Conservation (phyloP, 2,888 invertebrate genomes). For the Ceratothoa steindachneri region DNA sequence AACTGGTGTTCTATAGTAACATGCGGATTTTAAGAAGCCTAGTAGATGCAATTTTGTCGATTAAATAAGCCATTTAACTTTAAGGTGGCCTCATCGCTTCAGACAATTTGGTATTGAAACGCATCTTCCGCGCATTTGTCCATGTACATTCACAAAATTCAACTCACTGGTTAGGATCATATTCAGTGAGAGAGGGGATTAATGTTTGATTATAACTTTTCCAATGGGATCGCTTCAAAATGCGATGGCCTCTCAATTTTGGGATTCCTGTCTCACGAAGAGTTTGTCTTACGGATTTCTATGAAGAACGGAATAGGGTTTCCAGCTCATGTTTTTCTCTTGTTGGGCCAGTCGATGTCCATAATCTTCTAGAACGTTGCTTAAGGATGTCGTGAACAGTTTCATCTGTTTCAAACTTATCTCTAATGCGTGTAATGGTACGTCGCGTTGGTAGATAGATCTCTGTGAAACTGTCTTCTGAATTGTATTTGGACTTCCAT, state of each 20-base stretch:
- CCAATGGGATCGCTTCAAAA: constrained; percentile 14
- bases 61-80: no score
- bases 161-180: constrained; percentile 1
- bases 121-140: no score
- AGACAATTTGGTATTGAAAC: no score
- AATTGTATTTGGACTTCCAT: constrained; percentile 7
- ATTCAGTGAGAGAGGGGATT: background rate
- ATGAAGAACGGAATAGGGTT: background rate
- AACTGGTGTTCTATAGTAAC: no score
- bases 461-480: background rate
- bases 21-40: no score
- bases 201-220: background rate
- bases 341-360: constrained; percentile 16
- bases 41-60: no score
- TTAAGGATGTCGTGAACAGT: constrained; percentile 21
- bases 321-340: constrained; percentile 9
- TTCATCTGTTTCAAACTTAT: constrained; percentile 18
- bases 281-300: constrained; percentile 15
- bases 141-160: constrained; percentile 2
- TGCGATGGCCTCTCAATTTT: constrained; percentile 2
- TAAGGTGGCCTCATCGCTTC: no score
- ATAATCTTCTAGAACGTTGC: constrained; percentile 22
- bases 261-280: background rate
- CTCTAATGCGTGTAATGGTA: constrained; percentile 11
- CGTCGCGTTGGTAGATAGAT: constrained; percentile 13